Base-by-base conservation (phyloP, 2,113 vertebrate genomes). In the Tonatia bakeri region DNA sequence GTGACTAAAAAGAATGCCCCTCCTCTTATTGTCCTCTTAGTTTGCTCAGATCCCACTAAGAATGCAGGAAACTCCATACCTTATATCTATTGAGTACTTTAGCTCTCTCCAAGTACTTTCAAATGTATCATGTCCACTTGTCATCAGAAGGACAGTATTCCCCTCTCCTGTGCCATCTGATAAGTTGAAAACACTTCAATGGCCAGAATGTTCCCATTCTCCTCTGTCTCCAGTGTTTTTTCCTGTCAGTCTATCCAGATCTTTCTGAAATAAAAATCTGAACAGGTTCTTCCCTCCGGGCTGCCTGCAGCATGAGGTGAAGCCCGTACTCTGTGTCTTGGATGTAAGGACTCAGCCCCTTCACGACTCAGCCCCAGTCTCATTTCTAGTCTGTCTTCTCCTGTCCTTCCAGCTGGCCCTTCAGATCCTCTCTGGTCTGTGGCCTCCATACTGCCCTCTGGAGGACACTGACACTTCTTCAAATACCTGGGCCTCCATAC, bases 361-460 rank as follows among this genome's bases (percentile, higher is more conserved):
- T 50, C 31, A 1, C 36, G 1, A 24, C 50, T 52, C 40, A 54
- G 67, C 47, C 12, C 81, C 13, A 28, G 40, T 10, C 47, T 70
- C 72, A 19, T 52, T 26, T 54, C 31, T 0, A 1, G 16, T 12
- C 40, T 75, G 80, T n/a, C 65, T 50, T 28, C 4, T 65, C 26
- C 69, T 56, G 8, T 45, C 7, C 33, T 19, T 26, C n/a, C 43
- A n/a, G 11, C 5, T n/a, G 38, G n/a, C 7, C 31, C 24, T 75
- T 67, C 67, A 6, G 15, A 7, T 31, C 38, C 33, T 52, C 54
- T 40, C 67, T 87, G 47, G 15, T 12, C 24, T 16, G 4, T 22
- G 56, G 33, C 19, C 15, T 65, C 61, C 3, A 0, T 9, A 1
- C 20, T 7, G 4, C 36, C 17, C 4, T 43, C 17, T 9, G 5